Base-by-base conservation (phyloP, 2,888 invertebrate genomes). In the Phaonia tiefii region DNA sequence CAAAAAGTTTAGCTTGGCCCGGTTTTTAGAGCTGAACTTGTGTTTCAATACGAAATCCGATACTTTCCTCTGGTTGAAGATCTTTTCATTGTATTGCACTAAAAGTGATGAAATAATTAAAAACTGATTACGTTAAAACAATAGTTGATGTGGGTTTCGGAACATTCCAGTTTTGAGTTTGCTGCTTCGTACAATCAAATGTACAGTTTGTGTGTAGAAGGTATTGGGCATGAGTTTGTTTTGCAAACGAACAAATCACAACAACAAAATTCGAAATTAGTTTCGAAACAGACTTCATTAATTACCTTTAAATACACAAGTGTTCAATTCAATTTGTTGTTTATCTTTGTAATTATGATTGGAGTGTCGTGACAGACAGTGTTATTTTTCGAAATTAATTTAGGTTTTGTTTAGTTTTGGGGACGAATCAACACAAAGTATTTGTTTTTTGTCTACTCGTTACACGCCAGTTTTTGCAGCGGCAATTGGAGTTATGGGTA, bases 61-160 rank as follows among this genome's bases (percentile, higher is more conserved):
- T 75, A 81, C 75, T 78, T 78, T 72, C 25, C n/a, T 26, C 46
- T 17, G 37, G 17, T 17, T 67, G 71, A 65, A 72, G 72, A n/a
- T 82, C 86, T 87, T 8, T 86, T 86, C 44, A 8, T 44, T 2
- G 25, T 25, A 31, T 25, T 54, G 17, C 49, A 46, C 31, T 20
- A 66, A 69, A 85, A 85, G 85, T 85, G 84, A 82, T 83, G 84
- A 84, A 83, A 83, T 85, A 85, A 85, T 85, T 85, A 84, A 82
- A 83, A 82, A 83, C 83, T 82, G 83, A 85, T 85, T 85, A 84
- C 70, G 22, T 69, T 67, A 11, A 80, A 84, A 85, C 85, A 85
- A 84, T 78, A 75, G 65, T 25, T 83, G 84, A 85, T 79, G 80
- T 79, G 80, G 84, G 84, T 84, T 65, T 70, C 44, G 58, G 11